Evolutionary conservation across 2,888 invertebrate species (phyloP), one percentile per base, ranked within the genome.

Genomic region (Andrena hattorfiana): DNA sequence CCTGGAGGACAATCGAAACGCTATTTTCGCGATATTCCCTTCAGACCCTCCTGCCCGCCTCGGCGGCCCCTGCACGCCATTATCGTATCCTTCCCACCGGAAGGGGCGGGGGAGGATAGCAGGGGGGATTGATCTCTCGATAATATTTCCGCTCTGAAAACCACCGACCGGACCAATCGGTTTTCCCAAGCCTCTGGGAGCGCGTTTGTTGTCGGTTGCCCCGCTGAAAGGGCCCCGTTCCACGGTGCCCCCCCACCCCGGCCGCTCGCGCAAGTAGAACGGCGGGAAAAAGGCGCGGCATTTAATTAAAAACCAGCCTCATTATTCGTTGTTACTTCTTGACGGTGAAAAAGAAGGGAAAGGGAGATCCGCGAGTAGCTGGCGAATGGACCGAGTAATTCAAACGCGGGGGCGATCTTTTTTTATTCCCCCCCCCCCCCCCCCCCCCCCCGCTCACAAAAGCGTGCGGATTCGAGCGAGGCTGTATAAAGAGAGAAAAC

Each of bases 251-350:
- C 42, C 42, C 42, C 16, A 16, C 42, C 42, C 13, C 42, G 42
- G 16, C 42, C 42, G 13, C 42, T 10, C 0, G 28, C 1, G 26
- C 26, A 26, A 26, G 2, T 23, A 4, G 56, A 4, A 26, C 10
- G 56, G 10, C 20, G 20, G 32, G 0, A 8, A 30, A 49, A 70
- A 60, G 66, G 49, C 56, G 48, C 42, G 16, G 20, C n/a, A 71
- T 71, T 71, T 78, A 80, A 80, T 80, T 78, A 78, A 71, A 16
- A 78, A 49, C 26, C 66, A 62, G 79, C 51, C 60, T 78, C 71
- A 66, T 78, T 80, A 35, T 66, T 71, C 71, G 79, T 69, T 79
- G 63, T 78, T 71, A 51, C 51, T 60, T 26, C 70, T 64, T 59
- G 30, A 30, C 8, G 49, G 16, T 28, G 49, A 28, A 76, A 70